Base-by-base conservation (phyloP, 2,113 vertebrate genomes). In the Cephalopholis sonnerati region DNA sequence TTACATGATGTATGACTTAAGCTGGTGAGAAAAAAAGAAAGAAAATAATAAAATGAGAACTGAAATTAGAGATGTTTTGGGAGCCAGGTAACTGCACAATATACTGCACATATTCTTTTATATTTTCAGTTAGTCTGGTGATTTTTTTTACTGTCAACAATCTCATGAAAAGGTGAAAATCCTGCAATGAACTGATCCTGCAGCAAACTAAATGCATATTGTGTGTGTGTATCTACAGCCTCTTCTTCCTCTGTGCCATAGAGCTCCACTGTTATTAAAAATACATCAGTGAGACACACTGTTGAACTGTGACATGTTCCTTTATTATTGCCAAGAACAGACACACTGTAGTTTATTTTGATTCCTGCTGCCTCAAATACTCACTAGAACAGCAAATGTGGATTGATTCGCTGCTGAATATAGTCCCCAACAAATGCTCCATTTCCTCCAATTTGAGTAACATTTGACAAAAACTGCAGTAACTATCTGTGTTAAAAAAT, bases 1-100 rank as follows among this genome's bases (percentile, higher is more conserved):
- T 81, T 84, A 76, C 46, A 48, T 22, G 55, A 70, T 41, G 62
- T 62, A 24, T 51, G 39, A 46, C 62, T 6, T 39, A 41, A n/a
- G 61, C 29, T 12, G 29, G 4, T 44, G 24, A 20, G 22, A 11
- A 29, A n/a, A 10, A 27, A 55, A 32, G 12, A 13, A 4, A 29
- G 4, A 46, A 48, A 10, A 32, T 4, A 62, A 11, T 12, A 8
- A 51, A 29, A 29, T 48, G 17, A 24, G 59, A 39, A 18, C 5
- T 27, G 3, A 20, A 75, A 36, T 36, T 36, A 5, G 9, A 27
- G 6, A 20, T 24, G 16, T 9, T 53, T 12, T n/a, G 9, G 13
- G 11, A 10, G 7, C 9, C 24, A 46, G 39, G 6, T 6, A 39
- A 17, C 22, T 39, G 17, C 25, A 15, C 5, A 29, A 22, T 5